Evolutionary conservation across 2,113 vertebrate species (phyloP).

Genomic region (Hiodon alosoides): DNA sequence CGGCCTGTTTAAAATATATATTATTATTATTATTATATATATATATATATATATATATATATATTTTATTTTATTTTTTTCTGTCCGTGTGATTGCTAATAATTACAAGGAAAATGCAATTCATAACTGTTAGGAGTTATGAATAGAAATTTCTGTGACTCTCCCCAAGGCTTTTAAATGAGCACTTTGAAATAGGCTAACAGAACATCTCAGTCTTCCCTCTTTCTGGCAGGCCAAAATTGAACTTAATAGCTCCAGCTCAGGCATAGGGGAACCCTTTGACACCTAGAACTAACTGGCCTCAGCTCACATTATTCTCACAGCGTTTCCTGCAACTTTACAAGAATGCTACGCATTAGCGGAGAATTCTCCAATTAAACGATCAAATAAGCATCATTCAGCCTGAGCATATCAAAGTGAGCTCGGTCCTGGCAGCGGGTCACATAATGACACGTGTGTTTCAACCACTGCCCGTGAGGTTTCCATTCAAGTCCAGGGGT

Average conservation of each 20-base stretch:
- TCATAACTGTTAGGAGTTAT: conserved; percentile 70
- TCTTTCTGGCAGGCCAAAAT: conserved; percentile 79
- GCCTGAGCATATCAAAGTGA: conserved; percentile 67
- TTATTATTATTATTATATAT: too few species aligned
- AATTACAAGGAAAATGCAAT: conserved; percentile 75
- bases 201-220: conserved; percentile 77
- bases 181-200: conserved; percentile 73
- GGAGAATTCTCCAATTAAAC: conserved; percentile 66
- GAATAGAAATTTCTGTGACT: conserved; percentile 88
- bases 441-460: conserved; percentile 53
- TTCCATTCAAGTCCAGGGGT: conserved; percentile 57
- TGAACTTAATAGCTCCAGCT: conserved; percentile 81
- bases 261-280: conserved; percentile 78
- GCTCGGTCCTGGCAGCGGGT: conserved; percentile 59
- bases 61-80: too few species aligned
- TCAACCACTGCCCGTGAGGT: conserved; percentile 56
- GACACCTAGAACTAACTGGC: conserved; percentile 62
- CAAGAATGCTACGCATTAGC: too few species aligned
- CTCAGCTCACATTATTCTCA: too few species aligned
- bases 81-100: conserved; percentile 71
- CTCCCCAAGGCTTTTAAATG: conserved; percentile 79
- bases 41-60: too few species aligned
- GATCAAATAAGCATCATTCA: conserved; percentile 75
- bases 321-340: too few species aligned
- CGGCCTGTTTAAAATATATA: too few species aligned